Evolutionary conservation across 2,113 vertebrate genomes (phyloP).

Genomic region (Galemys pyrenaicus): DNA sequence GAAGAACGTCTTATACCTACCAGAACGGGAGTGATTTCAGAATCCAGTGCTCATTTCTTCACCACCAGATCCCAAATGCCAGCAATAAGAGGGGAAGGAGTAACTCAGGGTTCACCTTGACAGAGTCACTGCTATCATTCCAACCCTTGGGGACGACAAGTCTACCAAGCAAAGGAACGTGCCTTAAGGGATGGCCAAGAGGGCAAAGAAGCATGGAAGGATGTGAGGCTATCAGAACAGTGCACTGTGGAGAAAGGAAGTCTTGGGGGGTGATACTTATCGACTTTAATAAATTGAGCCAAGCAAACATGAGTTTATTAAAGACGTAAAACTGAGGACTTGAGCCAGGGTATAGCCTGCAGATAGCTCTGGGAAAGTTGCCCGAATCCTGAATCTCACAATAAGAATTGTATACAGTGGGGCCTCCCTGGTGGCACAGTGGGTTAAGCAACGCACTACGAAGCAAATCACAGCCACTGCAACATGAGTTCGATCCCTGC

Average conservation of each 20-base stretch:
- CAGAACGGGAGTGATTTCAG: constrained; percentile 6
- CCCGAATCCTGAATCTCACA: too few species aligned
- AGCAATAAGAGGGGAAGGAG: not conserved
- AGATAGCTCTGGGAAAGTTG: too few species aligned
- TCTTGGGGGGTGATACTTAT: not conserved
- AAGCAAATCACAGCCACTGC: too few species aligned
- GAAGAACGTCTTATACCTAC: not conserved
- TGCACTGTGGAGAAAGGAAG: not conserved
- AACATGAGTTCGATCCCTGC: too few species aligned
- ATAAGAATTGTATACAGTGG: too few species aligned
- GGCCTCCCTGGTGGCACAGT: too few species aligned
- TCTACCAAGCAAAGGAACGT: not conserved
- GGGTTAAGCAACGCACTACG: too few species aligned
- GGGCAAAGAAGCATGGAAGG: not conserved
- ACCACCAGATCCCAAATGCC: not conserved
- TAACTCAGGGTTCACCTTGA: not conserved
- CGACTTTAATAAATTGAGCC: too few species aligned
- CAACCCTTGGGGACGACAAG: not conserved
- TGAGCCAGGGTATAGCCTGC: not conserved
- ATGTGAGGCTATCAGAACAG: not conserved
- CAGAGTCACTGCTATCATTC: not conserved
- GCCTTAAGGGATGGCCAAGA: not conserved
- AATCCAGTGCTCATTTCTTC: not conserved
- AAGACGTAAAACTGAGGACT: not conserved
- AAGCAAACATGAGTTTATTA: too few species aligned